Base-by-base conservation (phyloP, 2,888 invertebrate species). In the Xanthia togata region DNA sequence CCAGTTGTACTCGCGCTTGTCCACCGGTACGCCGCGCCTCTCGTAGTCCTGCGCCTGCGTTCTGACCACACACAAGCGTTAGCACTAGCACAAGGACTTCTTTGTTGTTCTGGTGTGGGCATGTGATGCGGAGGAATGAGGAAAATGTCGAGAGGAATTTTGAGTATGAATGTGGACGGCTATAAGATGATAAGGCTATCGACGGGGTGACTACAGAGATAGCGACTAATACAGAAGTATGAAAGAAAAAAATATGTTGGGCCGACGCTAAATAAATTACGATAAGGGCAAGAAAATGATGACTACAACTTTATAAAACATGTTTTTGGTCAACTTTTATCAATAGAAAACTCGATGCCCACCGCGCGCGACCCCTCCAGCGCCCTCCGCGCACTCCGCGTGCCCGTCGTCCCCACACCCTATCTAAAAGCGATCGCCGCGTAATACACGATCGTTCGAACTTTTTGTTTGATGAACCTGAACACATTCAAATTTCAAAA, bases 1-100 rank as follows among this genome's bases (percentile, higher is more conserved):
- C 99, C 99, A 99, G 97, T 99, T 99, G 96, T 99, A 99, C 94
- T 98, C 98, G 87, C 99, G 97, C 96, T 98, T 98, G 89, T 99
- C 98, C 69, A 98, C 97, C 14, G 99, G 99, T 90, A 99, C 97
- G 87, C 99, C 99, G 97, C 98, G 98, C 89, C 98, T 97, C 96
- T 98, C 98, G 96, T 98, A 98, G 95, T 99, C 98, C 81, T 98
- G 97, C 92, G 98, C 98, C 95, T 99, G 99, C 91, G 98, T 98
- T 88, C 97, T 97, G 88, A 17, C 57, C 62, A 57, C 8, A 59
- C 12, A 38, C 26, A 3, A 4, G 11, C 4, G 23, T 72, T 53
- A 14, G 35, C 17, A 12, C 44, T 9, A 2, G 9, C 26, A 12
- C 2, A 11, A 17, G 0, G 17, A 47, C 64, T 1, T 12, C 12